phyloP scores from a whole-genome alignment of 1,140 invertebrate species.

The Heterodera schachtii region DNA sequence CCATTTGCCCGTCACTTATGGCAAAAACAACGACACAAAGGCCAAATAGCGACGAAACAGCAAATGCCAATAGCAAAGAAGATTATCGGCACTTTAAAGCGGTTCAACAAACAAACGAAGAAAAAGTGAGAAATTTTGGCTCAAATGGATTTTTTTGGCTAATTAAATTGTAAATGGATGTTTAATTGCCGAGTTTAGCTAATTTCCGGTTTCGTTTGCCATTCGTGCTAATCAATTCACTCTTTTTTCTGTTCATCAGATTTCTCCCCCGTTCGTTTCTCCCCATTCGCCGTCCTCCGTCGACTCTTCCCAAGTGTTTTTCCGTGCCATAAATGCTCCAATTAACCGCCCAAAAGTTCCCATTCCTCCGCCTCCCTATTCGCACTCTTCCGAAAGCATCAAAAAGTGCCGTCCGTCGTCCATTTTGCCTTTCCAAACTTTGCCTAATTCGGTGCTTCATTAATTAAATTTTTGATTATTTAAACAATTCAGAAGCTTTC shows the following conservation, averaged over 20 bases:
- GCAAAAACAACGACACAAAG: too few species aligned
- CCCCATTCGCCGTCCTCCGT: background rate
- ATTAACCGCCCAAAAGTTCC: slow-evolving; percentile 4
- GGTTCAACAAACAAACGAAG: too few species aligned
- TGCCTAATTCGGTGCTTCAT: background rate
- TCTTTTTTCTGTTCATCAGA: background rate
- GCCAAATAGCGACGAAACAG: background rate
- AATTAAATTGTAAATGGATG: too few species aligned
- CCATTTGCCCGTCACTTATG: slow-evolving; percentile 16
- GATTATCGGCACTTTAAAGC: too few species aligned
- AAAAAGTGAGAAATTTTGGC: too few species aligned
- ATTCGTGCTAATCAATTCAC: too few species aligned
- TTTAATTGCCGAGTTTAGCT: too few species aligned
- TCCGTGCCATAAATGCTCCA: slow-evolving; percentile 12
- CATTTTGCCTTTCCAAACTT: background rate
- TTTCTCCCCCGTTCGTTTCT: too few species aligned
- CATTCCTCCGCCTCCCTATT: slow-evolving; percentile 7
- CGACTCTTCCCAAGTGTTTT: slow-evolving; percentile 17
- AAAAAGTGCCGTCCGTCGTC: background rate
- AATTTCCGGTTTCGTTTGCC: too few species aligned
- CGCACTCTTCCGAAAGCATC: background rate
- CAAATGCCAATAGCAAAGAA: background rate
- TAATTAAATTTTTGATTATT: background rate
- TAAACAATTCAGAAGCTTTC: background rate
- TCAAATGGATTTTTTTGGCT: too few species aligned